Base-by-base conservation (phyloP, 2,113 vertebrate genomes). In the Atlantisia rogersi region DNA sequence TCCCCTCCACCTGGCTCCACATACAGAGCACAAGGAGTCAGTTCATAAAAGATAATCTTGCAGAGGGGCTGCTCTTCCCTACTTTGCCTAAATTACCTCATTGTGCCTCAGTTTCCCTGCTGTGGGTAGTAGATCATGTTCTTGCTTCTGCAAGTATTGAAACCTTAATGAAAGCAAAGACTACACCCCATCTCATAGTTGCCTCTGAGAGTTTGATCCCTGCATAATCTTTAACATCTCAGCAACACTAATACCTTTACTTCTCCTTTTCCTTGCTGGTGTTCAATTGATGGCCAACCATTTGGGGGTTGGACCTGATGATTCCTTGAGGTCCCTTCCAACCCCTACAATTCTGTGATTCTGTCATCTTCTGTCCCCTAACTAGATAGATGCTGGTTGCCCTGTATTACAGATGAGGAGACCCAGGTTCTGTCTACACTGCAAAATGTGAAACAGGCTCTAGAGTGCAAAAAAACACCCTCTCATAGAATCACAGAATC, bases 91-190 rank as follows among this genome's bases (percentile, higher is more conserved):
- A 78, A 48, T n/a, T 40, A 10, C 35, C 48, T 68, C 4, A 1
- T 29, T 11, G 6, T 90, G 42, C 44, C 82, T 75, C 77, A 70
- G 67, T 90, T 90, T 92, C 77, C 67, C 39, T 26, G 5, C 26
- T 64, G 2, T 4, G 15, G 15, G 6, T 52, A 10, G 5, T 70
- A 60, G 7, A 13, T 37, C 14, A 26, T 28, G 15, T 26, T 73
- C 17, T 80, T 56, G 22, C 5, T 22, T 11, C 44, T 48, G 11
- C 15, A 70, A 42, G 18, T 42, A 65, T 56, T 46, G 56, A 39
- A 42, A 6, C 15, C 26, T 62, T 18, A 4, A 15, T 18, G 39
- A 8, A 0, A 0, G 9, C 0, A 17, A 53, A 48, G 16, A 28
- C 28, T 8, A 0, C 16, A 12, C 7, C 15, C 26, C 52, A 48